phyloP scores from a whole-genome alignment of 23 tunicate genomes.

The Halocynthia roretzi region DNA sequence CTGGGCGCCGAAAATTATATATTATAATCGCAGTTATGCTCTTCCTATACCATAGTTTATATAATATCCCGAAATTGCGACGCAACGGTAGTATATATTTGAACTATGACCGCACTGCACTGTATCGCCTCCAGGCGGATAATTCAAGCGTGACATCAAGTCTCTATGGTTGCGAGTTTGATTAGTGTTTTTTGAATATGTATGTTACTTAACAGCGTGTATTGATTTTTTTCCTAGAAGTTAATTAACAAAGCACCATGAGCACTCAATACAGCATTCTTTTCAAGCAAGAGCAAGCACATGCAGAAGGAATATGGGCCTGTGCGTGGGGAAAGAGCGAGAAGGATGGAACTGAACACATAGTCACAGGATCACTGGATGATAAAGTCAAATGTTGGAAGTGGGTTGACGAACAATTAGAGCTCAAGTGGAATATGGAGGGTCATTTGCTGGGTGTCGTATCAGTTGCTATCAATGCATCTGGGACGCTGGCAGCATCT shows the following conservation, averaged over 20 bases:
- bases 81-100: too few species aligned
- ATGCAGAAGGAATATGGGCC: constrained; percentile 96
- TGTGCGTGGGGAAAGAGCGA: constrained; percentile 98
- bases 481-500: constrained; percentile 95
- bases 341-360: constrained; percentile 88
- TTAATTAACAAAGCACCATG: constrained; percentile 22
- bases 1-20: too few species aligned
- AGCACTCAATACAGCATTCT: constrained; percentile 87
- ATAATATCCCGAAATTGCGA: too few species aligned
- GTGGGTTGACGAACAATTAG: constrained; percentile 91
- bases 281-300: constrained; percentile 95
- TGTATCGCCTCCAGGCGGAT: too few species aligned
- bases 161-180: too few species aligned
- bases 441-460: constrained; percentile 96
- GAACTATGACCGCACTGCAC: too few species aligned
- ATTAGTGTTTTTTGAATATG: too few species aligned
- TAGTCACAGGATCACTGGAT: constrained; percentile 94
- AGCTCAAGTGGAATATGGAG: constrained; percentile 79
- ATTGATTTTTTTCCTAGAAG: too few species aligned
- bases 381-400: constrained; percentile 97
- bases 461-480: constrained; percentile 62
- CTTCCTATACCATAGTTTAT: too few species aligned
- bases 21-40: too few species aligned
- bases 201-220: too few species aligned
- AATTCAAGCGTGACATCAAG: too few species aligned